Evolutionary conservation across 2,797 vertebrate species (phyloP), one percentile per base, ranked within the genome.

Genomic region (Bovichtus variegatus): DNA sequence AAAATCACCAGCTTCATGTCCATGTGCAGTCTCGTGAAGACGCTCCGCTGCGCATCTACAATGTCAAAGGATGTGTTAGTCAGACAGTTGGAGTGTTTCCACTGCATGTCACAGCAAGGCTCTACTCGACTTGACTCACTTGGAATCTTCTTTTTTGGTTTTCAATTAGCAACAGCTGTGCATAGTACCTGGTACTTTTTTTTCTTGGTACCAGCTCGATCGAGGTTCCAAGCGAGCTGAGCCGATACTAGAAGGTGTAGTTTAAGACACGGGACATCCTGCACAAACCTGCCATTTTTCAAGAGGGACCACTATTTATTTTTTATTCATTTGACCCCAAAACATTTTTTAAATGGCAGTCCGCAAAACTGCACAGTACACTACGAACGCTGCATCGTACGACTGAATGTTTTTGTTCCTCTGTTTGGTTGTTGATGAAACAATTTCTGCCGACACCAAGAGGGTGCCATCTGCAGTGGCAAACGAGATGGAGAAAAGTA

Each of bases 1-100:
- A 89, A 77, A 81, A 81, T 86, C 46, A 27, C 57, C 8, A 59
- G 63, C 34, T 74, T 87, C 70, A 70, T 80, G 54, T 81, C 71
- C n/a, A 27, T 67, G 0, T 15, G 71, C 43, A 82, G 67, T 55
- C 84, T 88, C 0, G 55, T 59, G 53, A 68, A 29, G 79, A 79
- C 31, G 0, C 59, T 53, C 36, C 55, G 77, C 23, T 27, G 21
- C 27, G 11, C 10, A 6, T 47, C 76, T 41, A 10, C 54, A 19
- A 65, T 82, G 78, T 77, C 60, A 68, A 49, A 53, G 23, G 63
- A 21, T 3, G 13, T 51, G 31, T 41, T 23, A 0, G 71, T 65
- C 60, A 59, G 29, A 65, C 40, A 76, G 69, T 80, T 67, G 69
- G 55, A 67, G 10, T 6, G 25, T 49, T 9, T 36, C 31, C 54